phyloP scores from a whole-genome alignment of 2,888 invertebrate genomes.

The Cynaeus angustus region DNA sequence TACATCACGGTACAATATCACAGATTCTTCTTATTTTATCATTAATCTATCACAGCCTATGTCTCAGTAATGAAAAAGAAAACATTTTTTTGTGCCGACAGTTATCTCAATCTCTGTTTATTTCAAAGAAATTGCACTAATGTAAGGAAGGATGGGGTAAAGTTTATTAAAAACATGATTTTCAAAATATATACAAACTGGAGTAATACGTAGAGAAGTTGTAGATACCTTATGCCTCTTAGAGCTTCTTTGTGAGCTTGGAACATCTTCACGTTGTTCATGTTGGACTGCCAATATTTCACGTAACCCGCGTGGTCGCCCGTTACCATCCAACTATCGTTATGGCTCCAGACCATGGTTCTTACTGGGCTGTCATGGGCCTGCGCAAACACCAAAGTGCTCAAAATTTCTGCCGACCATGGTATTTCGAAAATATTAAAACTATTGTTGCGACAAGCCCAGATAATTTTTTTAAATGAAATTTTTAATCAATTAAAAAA shows the following conservation, averaged over 20 bases:
- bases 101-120: slow-evolving; percentile 52
- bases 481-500: too few relatives aligned
- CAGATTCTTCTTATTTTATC: slow-evolving; percentile 57
- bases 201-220: slow-evolving; percentile 70
- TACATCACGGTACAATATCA: slow-evolving; percentile 66
- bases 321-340: slow-evolving; percentile 99
- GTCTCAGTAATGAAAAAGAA: slow-evolving; percentile 45
- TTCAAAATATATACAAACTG: slow-evolving; percentile 62
- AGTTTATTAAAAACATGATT: slow-evolving; percentile 64
- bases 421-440: neutral
- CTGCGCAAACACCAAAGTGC: slow-evolving; percentile 71
- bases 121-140: slow-evolving; percentile 60
- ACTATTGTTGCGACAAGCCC: too few relatives aligned
- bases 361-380: slow-evolving; percentile 99
- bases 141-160: slow-evolving; percentile 67
- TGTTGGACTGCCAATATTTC: slow-evolving; percentile 99
- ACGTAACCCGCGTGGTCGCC: slow-evolving; percentile 99
- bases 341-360: slow-evolving; percentile 99
- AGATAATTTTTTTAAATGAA: too few relatives aligned
- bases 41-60: slow-evolving; percentile 58
- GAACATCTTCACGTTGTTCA: slow-evolving; percentile 99
- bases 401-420: neutral
- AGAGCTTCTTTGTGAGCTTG: slow-evolving; percentile 99
- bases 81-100: slow-evolving; percentile 30
- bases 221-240: slow-evolving; percentile 94